Conservation (phyloP, 2,113 vertebrate genomes). For the Pyxicephalus adspersus region DNA sequence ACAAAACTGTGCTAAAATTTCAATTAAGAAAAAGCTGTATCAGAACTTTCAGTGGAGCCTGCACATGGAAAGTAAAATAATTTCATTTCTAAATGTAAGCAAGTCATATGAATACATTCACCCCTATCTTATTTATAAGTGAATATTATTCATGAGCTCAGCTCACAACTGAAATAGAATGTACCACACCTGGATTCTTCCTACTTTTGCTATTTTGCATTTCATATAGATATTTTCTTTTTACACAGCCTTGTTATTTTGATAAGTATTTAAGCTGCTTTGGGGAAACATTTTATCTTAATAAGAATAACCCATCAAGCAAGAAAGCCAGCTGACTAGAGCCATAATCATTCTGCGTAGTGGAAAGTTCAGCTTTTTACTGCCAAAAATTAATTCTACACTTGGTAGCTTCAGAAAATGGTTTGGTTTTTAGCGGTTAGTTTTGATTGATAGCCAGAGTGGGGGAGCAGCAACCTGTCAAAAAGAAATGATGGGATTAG, state of each 20-base stretch:
- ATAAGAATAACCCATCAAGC: constrained; percentile 67
- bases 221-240: constrained; percentile 7
- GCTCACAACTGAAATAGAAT: constrained; percentile 16
- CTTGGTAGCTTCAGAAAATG: constrained; percentile 61
- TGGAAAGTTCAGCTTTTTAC: constrained; percentile 61
- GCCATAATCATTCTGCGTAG: constrained; percentile 55
- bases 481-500: constrained; percentile 55
- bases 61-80: background rate
- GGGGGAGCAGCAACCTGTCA: constrained; percentile 56
- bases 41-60: background rate
- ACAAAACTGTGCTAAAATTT: background rate
- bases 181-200: constrained; percentile 44
- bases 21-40: background rate
- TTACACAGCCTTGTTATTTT: constrained; percentile 49
- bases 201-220: constrained; percentile 12
- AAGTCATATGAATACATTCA: constrained; percentile 12
- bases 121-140: constrained; percentile 25
- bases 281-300: constrained; percentile 65
- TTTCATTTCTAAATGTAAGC: constrained; percentile 3
- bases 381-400: constrained; percentile 61
- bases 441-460: constrained; percentile 67
- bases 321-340: constrained; percentile 59
- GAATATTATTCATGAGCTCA: constrained; percentile 40
- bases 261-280: constrained; percentile 57
- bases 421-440: constrained; percentile 62